Conservation (phyloP, 2,797 vertebrate genomes). For the Coccyzus lansbergi region DNA sequence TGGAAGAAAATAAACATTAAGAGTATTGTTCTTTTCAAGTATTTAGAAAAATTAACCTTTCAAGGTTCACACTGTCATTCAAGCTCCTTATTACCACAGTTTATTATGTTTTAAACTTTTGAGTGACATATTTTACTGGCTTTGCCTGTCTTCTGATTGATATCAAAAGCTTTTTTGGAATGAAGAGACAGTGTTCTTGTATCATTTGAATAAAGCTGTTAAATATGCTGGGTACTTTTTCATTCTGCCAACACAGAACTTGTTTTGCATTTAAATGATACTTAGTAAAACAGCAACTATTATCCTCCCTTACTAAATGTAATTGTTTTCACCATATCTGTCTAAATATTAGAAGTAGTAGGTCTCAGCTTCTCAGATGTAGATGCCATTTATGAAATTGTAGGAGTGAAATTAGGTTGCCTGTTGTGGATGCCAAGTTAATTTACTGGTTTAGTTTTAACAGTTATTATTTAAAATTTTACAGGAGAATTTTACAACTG, state of each 20-base stretch:
- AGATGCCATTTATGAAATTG: neutral
- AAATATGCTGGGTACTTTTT: neutral
- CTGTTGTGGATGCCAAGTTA: constrained; percentile 21
- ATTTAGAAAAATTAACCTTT: neutral
- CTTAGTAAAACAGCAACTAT: constrained; percentile 4
- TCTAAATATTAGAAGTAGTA: neutral
- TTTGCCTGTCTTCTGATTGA: neutral
- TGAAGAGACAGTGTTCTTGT: neutral
- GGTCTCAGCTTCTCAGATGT: neutral
- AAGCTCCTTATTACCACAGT: neutral
- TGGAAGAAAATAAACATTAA: neutral
- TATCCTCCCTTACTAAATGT: neutral
- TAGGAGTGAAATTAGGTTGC: constrained; percentile 15
- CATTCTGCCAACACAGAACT: neutral
- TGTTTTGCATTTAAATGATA: constrained; percentile 40
- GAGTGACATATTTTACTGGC: neutral
- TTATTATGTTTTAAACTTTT: neutral
- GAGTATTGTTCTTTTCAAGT: neutral
- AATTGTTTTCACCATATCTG: constrained; percentile 17
- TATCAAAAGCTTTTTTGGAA: neutral
- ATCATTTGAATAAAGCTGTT: neutral
- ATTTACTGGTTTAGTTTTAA: constrained; percentile 32
- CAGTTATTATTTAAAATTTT: neutral
- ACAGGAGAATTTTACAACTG: neutral
- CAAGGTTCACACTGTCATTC: neutral